Evolutionary conservation across 2,888 invertebrate species (phyloP).

Genomic region (Drosophila percnosoma): DNA sequence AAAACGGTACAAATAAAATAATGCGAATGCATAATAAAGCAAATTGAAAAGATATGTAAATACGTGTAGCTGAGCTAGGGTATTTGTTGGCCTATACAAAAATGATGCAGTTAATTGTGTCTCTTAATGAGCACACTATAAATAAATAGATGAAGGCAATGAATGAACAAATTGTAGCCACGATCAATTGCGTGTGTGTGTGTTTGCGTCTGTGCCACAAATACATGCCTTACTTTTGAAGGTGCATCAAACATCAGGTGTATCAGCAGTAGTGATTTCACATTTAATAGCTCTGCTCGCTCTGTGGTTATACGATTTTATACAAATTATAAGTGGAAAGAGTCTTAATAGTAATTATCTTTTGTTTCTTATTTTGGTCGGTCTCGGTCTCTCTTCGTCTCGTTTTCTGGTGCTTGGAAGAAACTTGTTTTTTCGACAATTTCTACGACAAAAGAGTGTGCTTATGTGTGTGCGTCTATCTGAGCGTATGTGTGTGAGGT

Average conservation of each 20-base stretch:
- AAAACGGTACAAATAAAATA: background rate
- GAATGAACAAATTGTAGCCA: background rate
- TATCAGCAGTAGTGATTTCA: slow-evolving; percentile 5
- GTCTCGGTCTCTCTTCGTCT: slow-evolving; percentile 2
- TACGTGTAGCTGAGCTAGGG: background rate
- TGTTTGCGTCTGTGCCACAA: background rate
- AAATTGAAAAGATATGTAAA: background rate
- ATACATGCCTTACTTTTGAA: background rate
- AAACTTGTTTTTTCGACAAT: slow-evolving; percentile 51
- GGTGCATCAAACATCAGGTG: slow-evolving; percentile 5
- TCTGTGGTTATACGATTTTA: slow-evolving; percentile 22
- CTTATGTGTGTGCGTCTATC: background rate
- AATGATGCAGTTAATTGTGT: background rate
- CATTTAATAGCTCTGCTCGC: slow-evolving; percentile 16
- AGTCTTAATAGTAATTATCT: slow-evolving; percentile 52
- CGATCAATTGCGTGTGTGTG: background rate
- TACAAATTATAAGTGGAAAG: slow-evolving; percentile 42
- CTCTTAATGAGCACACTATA: background rate
- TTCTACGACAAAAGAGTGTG: slow-evolving; percentile 26
- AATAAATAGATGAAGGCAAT: background rate
- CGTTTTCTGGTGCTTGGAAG: slow-evolving; percentile 6
- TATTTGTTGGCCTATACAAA: background rate
- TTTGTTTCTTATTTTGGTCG: slow-evolving; percentile 44
- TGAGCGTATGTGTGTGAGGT: slow-evolving; percentile 29
- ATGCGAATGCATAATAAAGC: background rate